Conservation (phyloP, 2,888 invertebrate genomes). For the Eretmocerus hayati region DNA sequence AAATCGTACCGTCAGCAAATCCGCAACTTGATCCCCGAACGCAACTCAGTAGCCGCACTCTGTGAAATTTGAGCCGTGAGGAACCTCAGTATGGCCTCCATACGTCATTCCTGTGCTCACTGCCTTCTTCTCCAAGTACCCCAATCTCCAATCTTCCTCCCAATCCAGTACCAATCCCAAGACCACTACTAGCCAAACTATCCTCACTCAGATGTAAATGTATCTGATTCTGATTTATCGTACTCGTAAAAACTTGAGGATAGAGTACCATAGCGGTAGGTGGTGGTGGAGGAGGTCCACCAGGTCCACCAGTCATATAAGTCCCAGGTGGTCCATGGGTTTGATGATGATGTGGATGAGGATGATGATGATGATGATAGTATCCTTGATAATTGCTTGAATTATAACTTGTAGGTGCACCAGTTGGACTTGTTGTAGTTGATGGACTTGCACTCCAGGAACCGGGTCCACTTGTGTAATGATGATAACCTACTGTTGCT, state of each 20-base stretch:
- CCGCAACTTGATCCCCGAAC: too few relatives aligned
- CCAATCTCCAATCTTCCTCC: conserved; percentile 50
- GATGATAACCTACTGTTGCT: conserved; percentile 37
- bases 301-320: conserved; percentile 58
- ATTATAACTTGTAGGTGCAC: conserved; percentile 47
- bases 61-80: too few relatives aligned
- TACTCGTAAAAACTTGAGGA: conserved; percentile 68
- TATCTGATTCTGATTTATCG: conserved; percentile 81
- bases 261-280: conserved; percentile 67
- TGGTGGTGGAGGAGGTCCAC: too few relatives aligned
- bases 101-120: conserved; percentile 55
- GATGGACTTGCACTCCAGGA: too few relatives aligned
- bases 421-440: conserved; percentile 42
- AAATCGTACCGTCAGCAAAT: too few relatives aligned
- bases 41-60: too few relatives aligned
- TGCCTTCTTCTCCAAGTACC: conserved; percentile 49
- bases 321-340: conserved; percentile 52
- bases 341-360: conserved; percentile 45
- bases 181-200: conserved; percentile 45
- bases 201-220: conserved; percentile 59
- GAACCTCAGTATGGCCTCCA: conserved; percentile 68
- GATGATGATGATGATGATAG: conserved; percentile 51
- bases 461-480: conserved; percentile 39
- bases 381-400: conserved; percentile 58
- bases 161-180: conserved; percentile 48